Conservation (phyloP, 2,113 vertebrate genomes). For the Nanorana parkeri region DNA sequence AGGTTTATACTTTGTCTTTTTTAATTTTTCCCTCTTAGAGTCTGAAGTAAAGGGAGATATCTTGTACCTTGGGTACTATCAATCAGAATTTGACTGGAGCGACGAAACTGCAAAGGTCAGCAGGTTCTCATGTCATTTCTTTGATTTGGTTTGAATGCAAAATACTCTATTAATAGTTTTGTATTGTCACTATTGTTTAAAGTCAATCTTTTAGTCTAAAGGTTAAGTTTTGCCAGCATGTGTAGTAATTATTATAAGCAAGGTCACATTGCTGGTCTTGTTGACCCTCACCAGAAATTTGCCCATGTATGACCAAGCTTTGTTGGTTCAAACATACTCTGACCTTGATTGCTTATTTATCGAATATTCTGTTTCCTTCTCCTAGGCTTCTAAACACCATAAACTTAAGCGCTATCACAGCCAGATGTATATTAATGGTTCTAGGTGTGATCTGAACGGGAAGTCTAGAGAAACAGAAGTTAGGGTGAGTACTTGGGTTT, state of each 20-base stretch:
- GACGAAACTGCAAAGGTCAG: slow-evolving; percentile 89
- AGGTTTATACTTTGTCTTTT: too few relatives aligned
- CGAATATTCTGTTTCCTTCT: neutral
- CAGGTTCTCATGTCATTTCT: neutral
- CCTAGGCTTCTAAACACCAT: slow-evolving; percentile 88
- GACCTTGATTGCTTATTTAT: too few relatives aligned
- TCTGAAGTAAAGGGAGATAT: slow-evolving; percentile 91
- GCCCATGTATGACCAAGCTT: too few relatives aligned
- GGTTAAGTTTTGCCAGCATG: too few relatives aligned
- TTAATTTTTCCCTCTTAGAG: slow-evolving; percentile 71
- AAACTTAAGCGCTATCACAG: slow-evolving; percentile 92
- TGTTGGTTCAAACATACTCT: too few relatives aligned
- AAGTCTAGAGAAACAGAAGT: slow-evolving; percentile 88
- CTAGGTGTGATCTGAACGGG: slow-evolving; percentile 91
- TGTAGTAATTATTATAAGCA: too few relatives aligned
- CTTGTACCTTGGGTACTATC: slow-evolving; percentile 88
- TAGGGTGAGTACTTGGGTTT: slow-evolving; percentile 78
- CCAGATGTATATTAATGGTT: slow-evolving; percentile 92
- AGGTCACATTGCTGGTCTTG: too few relatives aligned
- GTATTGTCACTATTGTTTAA: too few relatives aligned
- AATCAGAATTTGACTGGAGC: slow-evolving; percentile 90
- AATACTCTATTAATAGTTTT: too few relatives aligned
- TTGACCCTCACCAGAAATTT: too few relatives aligned
- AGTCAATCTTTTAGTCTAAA: too few relatives aligned
- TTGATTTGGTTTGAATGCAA: too few relatives aligned